A percentile compares a stretch with the other conserved stretches of the same genome.
phyloP scores from a whole-genome alignment of 1,140 invertebrate genomes.

The Lepidotrigona ventralis region DNA sequence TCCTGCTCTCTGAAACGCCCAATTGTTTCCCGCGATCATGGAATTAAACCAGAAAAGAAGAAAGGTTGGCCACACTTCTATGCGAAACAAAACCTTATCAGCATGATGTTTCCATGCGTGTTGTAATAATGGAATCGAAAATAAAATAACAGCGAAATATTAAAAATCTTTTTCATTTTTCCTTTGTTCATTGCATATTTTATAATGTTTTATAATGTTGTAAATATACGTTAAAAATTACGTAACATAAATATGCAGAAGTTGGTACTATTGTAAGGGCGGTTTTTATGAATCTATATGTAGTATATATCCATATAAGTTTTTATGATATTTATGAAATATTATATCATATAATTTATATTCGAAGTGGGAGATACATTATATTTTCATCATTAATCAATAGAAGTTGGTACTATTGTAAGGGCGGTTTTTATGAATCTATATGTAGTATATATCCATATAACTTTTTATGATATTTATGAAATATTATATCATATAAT shows the following conservation, averaged over 20 bases:
- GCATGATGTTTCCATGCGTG: neutral
- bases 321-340: neutral
- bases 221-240: neutral
- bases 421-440: too few relatives aligned
- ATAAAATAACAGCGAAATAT: too few relatives aligned
- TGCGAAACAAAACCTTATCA: neutral
- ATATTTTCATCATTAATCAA: neutral
- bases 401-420: neutral
- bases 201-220: neutral
- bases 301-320: neutral
- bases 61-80: slow-evolving; percentile 6
- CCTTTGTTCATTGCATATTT: neutral
- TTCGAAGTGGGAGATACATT: neutral
- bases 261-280: neutral
- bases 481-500: neutral
- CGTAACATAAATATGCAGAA: neutral
- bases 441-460: neutral
- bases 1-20: neutral
- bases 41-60: slow-evolving; percentile 20
- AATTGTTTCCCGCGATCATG: slow-evolving; percentile 44
- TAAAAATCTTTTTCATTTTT: neutral
- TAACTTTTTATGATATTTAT: neutral
- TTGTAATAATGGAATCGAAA: slow-evolving; percentile 7
- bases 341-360: neutral
- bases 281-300: too few relatives aligned